A percentile compares a stretch with the other conserved stretches of the same genome.
Conservation (phyloP, 2,888 invertebrate species). For the Hedya salicella region DNA sequence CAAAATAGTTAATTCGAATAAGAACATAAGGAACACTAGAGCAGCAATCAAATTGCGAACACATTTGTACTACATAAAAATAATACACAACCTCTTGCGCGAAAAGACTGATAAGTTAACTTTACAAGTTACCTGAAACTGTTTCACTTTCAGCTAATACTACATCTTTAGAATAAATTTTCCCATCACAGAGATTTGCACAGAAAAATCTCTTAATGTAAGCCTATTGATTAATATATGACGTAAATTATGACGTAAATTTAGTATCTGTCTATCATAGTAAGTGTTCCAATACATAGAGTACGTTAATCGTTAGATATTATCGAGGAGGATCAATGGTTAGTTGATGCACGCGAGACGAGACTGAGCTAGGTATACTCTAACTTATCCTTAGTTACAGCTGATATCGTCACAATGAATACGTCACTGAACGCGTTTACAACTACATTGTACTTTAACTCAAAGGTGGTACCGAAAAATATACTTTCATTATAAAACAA, state of each 20-base stretch:
- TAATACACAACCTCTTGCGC: slow-evolving; percentile 85
- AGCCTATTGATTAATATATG: slow-evolving; percentile 80
- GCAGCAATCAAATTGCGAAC: slow-evolving; percentile 85
- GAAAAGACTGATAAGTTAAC: slow-evolving; percentile 84
- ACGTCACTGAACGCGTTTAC: slow-evolving; percentile 77
- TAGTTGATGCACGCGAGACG: slow-evolving; percentile 77
- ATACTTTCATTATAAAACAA: slow-evolving; percentile 70
- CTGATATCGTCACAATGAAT: slow-evolving; percentile 76
- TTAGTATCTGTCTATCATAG: slow-evolving; percentile 75
- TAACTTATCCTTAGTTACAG: slow-evolving; percentile 76
- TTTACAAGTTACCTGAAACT: slow-evolving; percentile 75
- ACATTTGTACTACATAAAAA: slow-evolving; percentile 85
- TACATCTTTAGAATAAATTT: slow-evolving; percentile 81
- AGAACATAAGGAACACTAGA: slow-evolving; percentile 83
- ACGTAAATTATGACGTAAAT: slow-evolving; percentile 75
- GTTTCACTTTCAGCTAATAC: slow-evolving; percentile 78
- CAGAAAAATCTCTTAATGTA: slow-evolving; percentile 73
- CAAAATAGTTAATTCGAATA: slow-evolving; percentile 74
- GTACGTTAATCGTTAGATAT: slow-evolving; percentile 46
- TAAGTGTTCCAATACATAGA: slow-evolving; percentile 75
- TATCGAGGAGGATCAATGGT: slow-evolving; percentile 67
- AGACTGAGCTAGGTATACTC: slow-evolving; percentile 73
- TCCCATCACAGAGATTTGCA: slow-evolving; percentile 83
- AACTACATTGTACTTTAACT: slow-evolving; percentile 84
- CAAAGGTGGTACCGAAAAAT: slow-evolving; percentile 84